Evolutionary conservation across 1,140 invertebrate species (phyloP).

Genomic region (Scaptomyza hsui): DNA sequence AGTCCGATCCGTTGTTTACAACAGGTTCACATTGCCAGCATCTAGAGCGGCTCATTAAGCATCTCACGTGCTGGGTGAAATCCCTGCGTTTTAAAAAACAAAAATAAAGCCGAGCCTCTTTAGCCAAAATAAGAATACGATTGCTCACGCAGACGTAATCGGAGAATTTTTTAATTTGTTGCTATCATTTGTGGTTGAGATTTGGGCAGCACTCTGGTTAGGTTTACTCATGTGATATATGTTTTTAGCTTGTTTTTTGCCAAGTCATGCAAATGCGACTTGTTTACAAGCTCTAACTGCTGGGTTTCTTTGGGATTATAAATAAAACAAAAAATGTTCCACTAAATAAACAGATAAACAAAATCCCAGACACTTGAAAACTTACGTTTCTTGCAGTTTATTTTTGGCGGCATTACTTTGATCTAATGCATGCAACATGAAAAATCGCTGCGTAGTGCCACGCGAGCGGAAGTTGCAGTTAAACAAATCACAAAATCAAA

Average conservation of each 20-base stretch:
- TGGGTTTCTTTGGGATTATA: constrained; percentile 13
- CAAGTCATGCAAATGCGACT: constrained; percentile 67
- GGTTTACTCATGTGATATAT: constrained; percentile 55
- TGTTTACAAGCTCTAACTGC: constrained; percentile 21
- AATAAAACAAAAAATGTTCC: constrained; percentile 14
- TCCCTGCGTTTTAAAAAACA: constrained; percentile 14
- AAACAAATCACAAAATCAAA: constrained; percentile 31
- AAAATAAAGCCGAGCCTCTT: constrained; percentile 44
- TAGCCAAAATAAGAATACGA: background rate
- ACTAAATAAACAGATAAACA: constrained; percentile 15
- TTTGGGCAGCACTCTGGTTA: background rate
- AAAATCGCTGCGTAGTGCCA: constrained; percentile 24
- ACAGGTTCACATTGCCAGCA: constrained; percentile 41
- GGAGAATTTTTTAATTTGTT: constrained; percentile 11
- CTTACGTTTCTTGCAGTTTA: constrained; percentile 13
- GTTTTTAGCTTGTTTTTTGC: constrained; percentile 59
- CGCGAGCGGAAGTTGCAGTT: constrained; percentile 54
- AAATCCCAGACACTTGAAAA: constrained; percentile 3
- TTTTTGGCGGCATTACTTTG: constrained; percentile 32
- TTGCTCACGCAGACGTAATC: constrained; percentile 21
- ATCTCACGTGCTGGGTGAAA: constrained; percentile 35
- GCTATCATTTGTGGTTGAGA: constrained; percentile 27
- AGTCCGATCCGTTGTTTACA: constrained; percentile 32
- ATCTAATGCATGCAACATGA: constrained; percentile 9
- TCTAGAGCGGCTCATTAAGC: constrained; percentile 39